Base-by-base conservation (phyloP, 64 coral and sea anemone species). In the Stichodactyla helianthus region DNA sequence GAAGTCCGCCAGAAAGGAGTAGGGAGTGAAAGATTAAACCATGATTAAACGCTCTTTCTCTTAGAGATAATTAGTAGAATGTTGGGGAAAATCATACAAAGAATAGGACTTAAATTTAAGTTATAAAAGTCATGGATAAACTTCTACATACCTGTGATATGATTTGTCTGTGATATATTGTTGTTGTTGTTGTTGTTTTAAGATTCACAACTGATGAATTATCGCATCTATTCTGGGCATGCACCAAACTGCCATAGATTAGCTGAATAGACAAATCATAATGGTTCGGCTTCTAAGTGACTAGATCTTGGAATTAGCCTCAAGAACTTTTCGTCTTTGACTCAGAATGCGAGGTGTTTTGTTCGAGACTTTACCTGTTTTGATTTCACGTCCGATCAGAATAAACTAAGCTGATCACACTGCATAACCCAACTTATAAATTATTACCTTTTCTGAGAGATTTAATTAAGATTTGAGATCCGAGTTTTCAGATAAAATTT, bases 341-440 rank as follows among this genome's bases (percentile, higher is more conserved):
- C 62, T 20, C 18, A 20, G 25, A 74, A 31, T 12, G 68, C 27
- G 27, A 74, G 68, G 68, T 74, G 68, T 31, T 31, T 2, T 74
- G n/a, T 74, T 74, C 10, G 23, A 31, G 20, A 10, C 4, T 74
- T 74, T 74, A 4, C 68, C 22, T 26, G 68, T 31, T 26, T 74
- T 35, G 68, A 74, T 74, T 74, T 13, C 25, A 74, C 5, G 65
- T 23, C 65, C 20, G 65, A 70, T 70, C 19, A 70, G 10, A 70
- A 70, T 70, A 70, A 25, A 70, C 65, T 70, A 70, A 70, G 65
- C 65, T 70, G 65, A 74, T 74, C 68, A 31, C 68, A 74, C 35
- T 44, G 35, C 11, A 27, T 27, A 74, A 74, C 22, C 68, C 68
- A 74, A 74, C 20, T 74, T 14, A 74, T 74, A 31, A 74, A 27